Conservation (phyloP, 2,797 vertebrate genomes). For the Trematomus bernacchii region DNA sequence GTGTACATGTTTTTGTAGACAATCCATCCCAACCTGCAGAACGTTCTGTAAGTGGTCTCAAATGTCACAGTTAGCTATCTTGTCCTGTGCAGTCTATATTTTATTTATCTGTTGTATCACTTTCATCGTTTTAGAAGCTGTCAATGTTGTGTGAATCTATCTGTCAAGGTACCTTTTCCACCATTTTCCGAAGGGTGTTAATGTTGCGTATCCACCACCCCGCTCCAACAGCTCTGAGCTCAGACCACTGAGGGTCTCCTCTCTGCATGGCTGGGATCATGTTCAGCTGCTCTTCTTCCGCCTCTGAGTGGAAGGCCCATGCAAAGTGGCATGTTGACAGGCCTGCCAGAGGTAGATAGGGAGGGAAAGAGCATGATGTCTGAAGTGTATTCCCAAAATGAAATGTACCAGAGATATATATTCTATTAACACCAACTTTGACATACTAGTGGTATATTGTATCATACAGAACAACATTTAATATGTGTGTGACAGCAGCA, state of each 20-base stretch:
- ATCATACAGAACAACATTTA: background rate
- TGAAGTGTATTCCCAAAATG: background rate
- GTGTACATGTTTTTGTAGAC: too few relatives aligned
- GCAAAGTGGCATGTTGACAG: conserved; percentile 98
- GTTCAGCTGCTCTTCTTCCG: conserved; percentile 96
- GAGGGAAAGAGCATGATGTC: background rate
- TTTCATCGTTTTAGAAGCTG: background rate
- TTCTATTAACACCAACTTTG: background rate
- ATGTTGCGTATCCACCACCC: conserved; percentile 99
- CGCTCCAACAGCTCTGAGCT: conserved; percentile 93
- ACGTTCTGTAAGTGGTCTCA: background rate
- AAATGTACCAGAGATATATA: background rate
- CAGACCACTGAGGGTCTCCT: conserved; percentile 98
- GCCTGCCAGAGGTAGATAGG: conserved; percentile 78
- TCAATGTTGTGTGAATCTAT: background rate
- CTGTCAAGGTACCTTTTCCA: conserved; percentile 92
- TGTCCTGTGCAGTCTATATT: background rate
- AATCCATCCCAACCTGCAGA: background rate
- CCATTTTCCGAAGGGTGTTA: conserved; percentile 95
- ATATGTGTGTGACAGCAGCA: background rate
- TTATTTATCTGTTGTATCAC: background rate
- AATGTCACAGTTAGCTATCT: background rate
- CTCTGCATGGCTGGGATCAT: conserved; percentile 98
- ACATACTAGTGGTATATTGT: background rate
- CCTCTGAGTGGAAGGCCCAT: conserved; percentile 99